Percentiles rank a stretch among this genome's conserved stretches.
Evolutionary conservation across 2,888 invertebrate genomes (phyloP).

Genomic region (Perdita meconis): DNA sequence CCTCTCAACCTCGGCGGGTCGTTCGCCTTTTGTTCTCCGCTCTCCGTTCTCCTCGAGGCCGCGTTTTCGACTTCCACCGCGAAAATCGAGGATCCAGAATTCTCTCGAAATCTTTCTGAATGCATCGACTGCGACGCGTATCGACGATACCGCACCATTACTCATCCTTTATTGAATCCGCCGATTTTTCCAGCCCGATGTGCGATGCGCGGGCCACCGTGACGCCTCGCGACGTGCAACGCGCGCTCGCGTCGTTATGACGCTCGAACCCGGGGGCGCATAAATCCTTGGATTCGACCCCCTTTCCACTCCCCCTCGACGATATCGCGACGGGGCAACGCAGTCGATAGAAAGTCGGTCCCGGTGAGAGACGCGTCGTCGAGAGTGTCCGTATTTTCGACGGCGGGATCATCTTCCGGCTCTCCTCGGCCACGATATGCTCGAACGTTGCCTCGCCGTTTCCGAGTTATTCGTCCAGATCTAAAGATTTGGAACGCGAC

Average conservation of each 20-base stretch:
- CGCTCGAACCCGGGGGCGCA: slow-evolving; percentile 70
- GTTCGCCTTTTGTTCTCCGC: neutral
- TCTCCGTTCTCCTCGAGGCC: neutral
- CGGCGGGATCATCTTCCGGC: slow-evolving; percentile 40
- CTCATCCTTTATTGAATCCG: slow-evolving; percentile 82
- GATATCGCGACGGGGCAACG: slow-evolving; percentile 23
- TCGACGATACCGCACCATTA: slow-evolving; percentile 71
- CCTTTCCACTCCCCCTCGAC: slow-evolving; percentile 15
- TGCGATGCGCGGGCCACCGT: slow-evolving; percentile 59
- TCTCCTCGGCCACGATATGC: slow-evolving; percentile 47
- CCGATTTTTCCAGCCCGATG: slow-evolving; percentile 77
- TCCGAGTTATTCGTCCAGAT: slow-evolving; percentile 68
- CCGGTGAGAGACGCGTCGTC: neutral
- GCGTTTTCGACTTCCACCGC: neutral
- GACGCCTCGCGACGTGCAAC: slow-evolving; percentile 53
- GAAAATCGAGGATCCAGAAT: too few relatives aligned
- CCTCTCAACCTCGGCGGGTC: too few relatives aligned
- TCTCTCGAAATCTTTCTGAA: neutral
- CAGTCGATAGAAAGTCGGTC: too few relatives aligned
- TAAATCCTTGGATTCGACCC: slow-evolving; percentile 70
- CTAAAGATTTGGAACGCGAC: slow-evolving; percentile 74
- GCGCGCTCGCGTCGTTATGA: slow-evolving; percentile 54
- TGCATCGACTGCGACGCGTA: too few relatives aligned
- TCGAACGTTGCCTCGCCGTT: slow-evolving; percentile 49
- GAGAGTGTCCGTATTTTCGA: slow-evolving; percentile 34